Conservation (phyloP, 2,113 vertebrate genomes). For the Aegithalos caudatus region DNA sequence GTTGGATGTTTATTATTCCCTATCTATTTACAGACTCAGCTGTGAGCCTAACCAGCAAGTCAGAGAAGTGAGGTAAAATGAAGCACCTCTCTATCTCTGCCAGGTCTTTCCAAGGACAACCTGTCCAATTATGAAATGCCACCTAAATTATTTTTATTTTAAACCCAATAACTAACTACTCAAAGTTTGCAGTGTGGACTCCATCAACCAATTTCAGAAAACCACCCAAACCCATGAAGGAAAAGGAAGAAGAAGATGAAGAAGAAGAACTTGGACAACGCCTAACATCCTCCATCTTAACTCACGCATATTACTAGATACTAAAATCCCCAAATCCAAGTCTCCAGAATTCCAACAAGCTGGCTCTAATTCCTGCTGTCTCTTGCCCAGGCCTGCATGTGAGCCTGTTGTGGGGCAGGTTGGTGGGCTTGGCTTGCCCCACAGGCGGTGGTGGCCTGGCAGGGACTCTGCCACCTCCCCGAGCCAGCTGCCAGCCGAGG, state of each 20-base stretch:
- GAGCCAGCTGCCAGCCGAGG: background rate
- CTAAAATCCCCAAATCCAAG: background rate
- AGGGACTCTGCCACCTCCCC: background rate
- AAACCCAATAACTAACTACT: background rate
- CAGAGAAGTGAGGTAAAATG: background rate
- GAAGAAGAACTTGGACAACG: background rate
- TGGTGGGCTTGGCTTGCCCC: too few species aligned
- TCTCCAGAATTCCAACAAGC: background rate
- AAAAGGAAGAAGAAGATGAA: background rate
- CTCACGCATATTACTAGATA: background rate
- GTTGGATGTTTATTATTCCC: background rate
- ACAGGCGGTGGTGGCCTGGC: background rate
- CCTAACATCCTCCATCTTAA: background rate
- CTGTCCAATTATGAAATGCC: background rate
- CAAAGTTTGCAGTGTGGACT: background rate
- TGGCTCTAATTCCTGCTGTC: background rate
- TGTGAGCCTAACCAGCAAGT: background rate
- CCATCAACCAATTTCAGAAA: background rate
- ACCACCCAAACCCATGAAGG: background rate
- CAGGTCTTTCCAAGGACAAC: background rate
- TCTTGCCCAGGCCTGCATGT: background rate
- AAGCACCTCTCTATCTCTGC: background rate
- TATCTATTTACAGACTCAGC: background rate
- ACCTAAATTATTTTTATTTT: background rate
- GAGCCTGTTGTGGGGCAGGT: fast-evolving